A percentile compares a stretch with the other conserved stretches of the same genome.
Evolutionary conservation across 2,888 invertebrate species (phyloP).

Genomic region (Stenodera caucasica): DNA sequence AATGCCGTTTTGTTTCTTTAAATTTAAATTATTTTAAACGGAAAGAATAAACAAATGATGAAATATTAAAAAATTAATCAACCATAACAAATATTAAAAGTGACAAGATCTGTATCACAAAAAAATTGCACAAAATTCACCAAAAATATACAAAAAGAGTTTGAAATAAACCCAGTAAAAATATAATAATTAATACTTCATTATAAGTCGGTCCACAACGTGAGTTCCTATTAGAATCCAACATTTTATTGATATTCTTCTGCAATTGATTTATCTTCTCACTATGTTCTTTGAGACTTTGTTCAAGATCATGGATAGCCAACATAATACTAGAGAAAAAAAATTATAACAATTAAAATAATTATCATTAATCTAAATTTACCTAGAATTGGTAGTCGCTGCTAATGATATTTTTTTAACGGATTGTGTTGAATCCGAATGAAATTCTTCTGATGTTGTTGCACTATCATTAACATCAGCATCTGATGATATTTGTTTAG

Average conservation of each 20-base stretch:
- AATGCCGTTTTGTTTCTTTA: background rate
- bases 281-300: conserved; percentile 45
- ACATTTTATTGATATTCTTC: conserved; percentile 41
- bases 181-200: conserved; percentile 40
- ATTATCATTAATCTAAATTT: background rate
- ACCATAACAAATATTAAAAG: conserved; percentile 7
- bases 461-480: conserved; percentile 57
- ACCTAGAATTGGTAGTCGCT: conserved; percentile 43
- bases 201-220: conserved; percentile 32
- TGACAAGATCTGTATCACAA: conserved; percentile 28
- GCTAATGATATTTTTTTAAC: conserved; percentile 45
- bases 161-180: conserved; percentile 42
- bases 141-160: conserved; percentile 54
- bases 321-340: conserved; percentile 46
- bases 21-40: background rate
- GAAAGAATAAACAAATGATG: background rate
- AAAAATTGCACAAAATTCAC: conserved; percentile 51
- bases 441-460: conserved; percentile 52
- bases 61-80: background rate
- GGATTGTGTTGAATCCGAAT: conserved; percentile 52
- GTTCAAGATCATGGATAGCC: conserved; percentile 48
- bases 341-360: conserved; percentile 9
- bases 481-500: conserved; percentile 59
- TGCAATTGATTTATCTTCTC: conserved; percentile 46
- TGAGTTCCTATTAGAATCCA: conserved; percentile 36